A percentile compares a stretch with the other conserved stretches of the same genome.
phyloP scores from a whole-genome alignment of 2,797 vertebrate genomes.

The Pelobates cultripes region DNA sequence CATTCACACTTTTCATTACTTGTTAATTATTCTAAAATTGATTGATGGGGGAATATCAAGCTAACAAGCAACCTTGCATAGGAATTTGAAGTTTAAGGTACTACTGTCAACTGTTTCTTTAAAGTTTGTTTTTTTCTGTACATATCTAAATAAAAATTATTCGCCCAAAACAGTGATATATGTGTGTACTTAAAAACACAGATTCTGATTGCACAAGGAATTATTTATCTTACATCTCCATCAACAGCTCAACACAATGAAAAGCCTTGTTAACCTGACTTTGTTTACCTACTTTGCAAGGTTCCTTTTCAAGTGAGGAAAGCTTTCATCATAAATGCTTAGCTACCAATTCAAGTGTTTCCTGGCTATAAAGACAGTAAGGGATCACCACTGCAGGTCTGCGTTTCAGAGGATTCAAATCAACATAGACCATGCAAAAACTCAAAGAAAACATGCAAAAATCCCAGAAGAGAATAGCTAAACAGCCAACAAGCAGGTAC shows the following conservation, averaged over 20 bases:
- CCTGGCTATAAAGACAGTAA: constrained; percentile 12
- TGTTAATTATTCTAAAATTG: no score
- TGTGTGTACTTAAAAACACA: background rate
- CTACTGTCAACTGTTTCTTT: no score
- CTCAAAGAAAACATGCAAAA: constrained; percentile 16
- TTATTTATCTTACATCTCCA: constrained; percentile 10
- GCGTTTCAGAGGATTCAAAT: background rate
- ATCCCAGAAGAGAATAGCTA: constrained; percentile 1
- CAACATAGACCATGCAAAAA: background rate
- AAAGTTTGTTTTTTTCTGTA: no score
- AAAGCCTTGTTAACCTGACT: constrained; percentile 13
- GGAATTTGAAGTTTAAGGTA: no score
- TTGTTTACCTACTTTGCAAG: constrained; percentile 42
- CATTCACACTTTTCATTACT: no score
- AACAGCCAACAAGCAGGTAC: constrained; percentile 23
- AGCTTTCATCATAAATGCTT: constrained; percentile 44
- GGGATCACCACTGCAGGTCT: background rate
- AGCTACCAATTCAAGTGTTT: constrained; percentile 37
- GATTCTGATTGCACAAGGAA: constrained; percentile 19
- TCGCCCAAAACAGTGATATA: no score
- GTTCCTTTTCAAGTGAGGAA: constrained; percentile 5
- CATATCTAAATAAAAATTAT: no score
- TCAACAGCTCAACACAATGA: constrained; percentile 22
- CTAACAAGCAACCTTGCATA: no score
- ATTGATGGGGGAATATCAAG: no score